A percentile compares a stretch with the other conserved stretches of the same genome.
Conservation (phyloP, 2,797 vertebrate genomes). For the Crenuchus spilurus region DNA sequence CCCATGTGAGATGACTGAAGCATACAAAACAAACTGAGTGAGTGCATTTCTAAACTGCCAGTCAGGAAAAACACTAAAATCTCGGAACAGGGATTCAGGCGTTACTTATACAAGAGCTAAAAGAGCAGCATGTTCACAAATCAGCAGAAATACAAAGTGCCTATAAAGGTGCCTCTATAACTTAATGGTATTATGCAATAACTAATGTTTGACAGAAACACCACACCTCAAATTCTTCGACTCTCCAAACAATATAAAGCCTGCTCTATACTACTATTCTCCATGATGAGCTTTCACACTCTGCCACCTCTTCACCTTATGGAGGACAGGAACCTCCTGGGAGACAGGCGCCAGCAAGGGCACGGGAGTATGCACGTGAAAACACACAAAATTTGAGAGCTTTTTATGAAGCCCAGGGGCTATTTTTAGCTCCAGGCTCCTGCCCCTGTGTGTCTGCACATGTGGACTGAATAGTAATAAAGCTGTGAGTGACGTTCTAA, state of each 20-base stretch:
- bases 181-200: too few relatives aligned
- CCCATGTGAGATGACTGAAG: too few relatives aligned
- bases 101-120: too few relatives aligned
- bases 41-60: too few relatives aligned
- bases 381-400: not conserved
- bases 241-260: not conserved
- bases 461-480: constrained; percentile 43
- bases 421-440: constrained; percentile 39
- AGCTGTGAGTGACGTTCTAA: constrained; percentile 7
- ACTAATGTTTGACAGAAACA: not conserved
- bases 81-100: too few relatives aligned
- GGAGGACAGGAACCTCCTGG: not conserved
- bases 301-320: not conserved
- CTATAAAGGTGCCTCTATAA: too few relatives aligned
- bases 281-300: not conserved
- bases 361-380: constrained; percentile 3
- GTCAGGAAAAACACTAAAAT: too few relatives aligned
- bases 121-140: not conserved
- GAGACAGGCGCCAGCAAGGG: not conserved
- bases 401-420: constrained; percentile 17
- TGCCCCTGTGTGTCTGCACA: constrained; percentile 14
- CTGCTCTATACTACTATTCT: not conserved
- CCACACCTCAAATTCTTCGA: not conserved
- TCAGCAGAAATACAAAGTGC: too few relatives aligned
- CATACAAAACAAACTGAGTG: too few relatives aligned